phyloP scores from a whole-genome alignment of 2,888 invertebrate genomes.

The Selenia dentaria region DNA sequence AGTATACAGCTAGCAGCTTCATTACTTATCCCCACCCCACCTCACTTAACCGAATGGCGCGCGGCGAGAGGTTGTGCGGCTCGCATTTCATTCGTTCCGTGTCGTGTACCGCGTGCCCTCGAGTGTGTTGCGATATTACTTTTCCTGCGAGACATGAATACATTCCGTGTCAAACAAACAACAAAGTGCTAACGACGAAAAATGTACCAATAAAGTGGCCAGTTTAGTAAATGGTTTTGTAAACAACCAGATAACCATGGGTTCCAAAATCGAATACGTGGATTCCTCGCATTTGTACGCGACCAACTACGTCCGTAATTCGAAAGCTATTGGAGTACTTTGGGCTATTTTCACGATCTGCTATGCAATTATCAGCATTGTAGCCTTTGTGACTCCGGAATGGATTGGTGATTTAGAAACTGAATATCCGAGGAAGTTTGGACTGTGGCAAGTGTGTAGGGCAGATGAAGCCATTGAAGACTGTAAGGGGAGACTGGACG shows the following conservation, averaged over 20 bases:
- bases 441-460: slow-evolving; percentile 95
- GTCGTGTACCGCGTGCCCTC: slow-evolving; percentile 73
- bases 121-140: slow-evolving; percentile 42
- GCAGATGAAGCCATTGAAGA: slow-evolving; percentile 91
- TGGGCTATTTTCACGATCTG: slow-evolving; percentile 99
- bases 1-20: slow-evolving; percentile 49
- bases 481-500: slow-evolving; percentile 93
- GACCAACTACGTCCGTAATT: slow-evolving; percentile 95
- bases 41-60: slow-evolving; percentile 66
- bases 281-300: slow-evolving; percentile 96
- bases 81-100: slow-evolving; percentile 52
- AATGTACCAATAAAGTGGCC: slow-evolving; percentile 55
- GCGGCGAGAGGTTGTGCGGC: slow-evolving; percentile 69
- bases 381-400: slow-evolving; percentile 97
- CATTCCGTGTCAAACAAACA: slow-evolving; percentile 47
- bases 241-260: slow-evolving; percentile 86
- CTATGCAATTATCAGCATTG: slow-evolving; percentile 97
- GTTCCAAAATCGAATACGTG: slow-evolving; percentile 96
- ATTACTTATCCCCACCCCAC: slow-evolving; percentile 69
- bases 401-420: slow-evolving; percentile 95
- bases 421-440: slow-evolving; percentile 95
- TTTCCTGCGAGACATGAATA: slow-evolving; percentile 61
- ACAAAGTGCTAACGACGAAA: slow-evolving; percentile 39
- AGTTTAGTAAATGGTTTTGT: slow-evolving; percentile 46
- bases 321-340: slow-evolving; percentile 97